Evolutionary conservation across 2,888 invertebrate species (phyloP).

Genomic region (Cordilura impudica): DNA sequence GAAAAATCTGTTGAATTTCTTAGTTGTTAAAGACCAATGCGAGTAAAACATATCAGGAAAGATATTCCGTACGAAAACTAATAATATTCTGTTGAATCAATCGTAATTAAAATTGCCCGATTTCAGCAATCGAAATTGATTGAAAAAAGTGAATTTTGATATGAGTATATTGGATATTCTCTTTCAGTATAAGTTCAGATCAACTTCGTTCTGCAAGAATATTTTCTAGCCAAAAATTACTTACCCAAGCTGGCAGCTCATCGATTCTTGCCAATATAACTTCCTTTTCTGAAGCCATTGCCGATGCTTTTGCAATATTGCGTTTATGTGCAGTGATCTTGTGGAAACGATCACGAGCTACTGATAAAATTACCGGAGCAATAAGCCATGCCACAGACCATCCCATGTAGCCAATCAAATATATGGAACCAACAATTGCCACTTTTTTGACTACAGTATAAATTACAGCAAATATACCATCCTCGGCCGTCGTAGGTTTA

Average conservation of each 20-base stretch:
- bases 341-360: constrained; percentile 88
- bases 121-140: too few relatives aligned
- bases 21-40: too few relatives aligned
- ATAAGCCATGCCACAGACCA: constrained; percentile 90
- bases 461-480: constrained; percentile 81
- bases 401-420: constrained; percentile 90
- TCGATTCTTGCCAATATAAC: constrained; percentile 91
- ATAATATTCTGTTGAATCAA: too few relatives aligned
- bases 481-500: constrained; percentile 65
- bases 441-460: constrained; percentile 84
- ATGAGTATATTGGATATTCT: too few relatives aligned
- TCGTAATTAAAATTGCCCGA: too few relatives aligned
- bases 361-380: constrained; percentile 86
- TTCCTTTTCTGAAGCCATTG: constrained; percentile 89
- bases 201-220: too few relatives aligned
- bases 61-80: too few relatives aligned
- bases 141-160: too few relatives aligned
- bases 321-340: constrained; percentile 86
- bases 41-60: too few relatives aligned
- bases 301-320: constrained; percentile 87
- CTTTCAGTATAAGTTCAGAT: too few relatives aligned
- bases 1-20: too few relatives aligned
- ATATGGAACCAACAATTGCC: constrained; percentile 86
- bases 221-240: constrained; percentile 62
- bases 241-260: constrained; percentile 96